Base-by-base conservation (phyloP, 2,888 invertebrate species). In the Trilocha varians region DNA sequence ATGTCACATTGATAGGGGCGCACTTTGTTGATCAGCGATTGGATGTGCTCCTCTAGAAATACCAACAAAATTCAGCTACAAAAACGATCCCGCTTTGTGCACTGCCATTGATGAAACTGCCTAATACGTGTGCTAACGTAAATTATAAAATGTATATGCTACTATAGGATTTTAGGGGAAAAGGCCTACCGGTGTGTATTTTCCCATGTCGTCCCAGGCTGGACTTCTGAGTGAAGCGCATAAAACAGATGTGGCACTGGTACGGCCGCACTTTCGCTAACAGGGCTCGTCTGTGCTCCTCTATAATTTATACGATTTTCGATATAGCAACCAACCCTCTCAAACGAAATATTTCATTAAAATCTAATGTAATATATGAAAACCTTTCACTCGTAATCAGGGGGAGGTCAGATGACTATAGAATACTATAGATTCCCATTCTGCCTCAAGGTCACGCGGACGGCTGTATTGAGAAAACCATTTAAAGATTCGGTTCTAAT, bases 151-250 rank as follows among this genome's bases (percentile, higher is more conserved):
- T 71, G 72, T 61, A 79, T 74, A 73, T 70, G 72, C 84, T 85
- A 83, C 82, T 65, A 69, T 82, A 80, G 82, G 84, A 84, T 70
- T 76, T 82, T 76, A 85, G 82, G 83, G 85, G 82, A 80, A 78
- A 76, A 74, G 82, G 84, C 87, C 79, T 86, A 88, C 88, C 88
- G 70, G 91, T 91, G 70, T 91, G 91, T 62, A 91, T 90, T 68
- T 90, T 89, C 76, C 90, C 91, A 78, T 91, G 91, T 68, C 91
- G 91, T 79, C 91, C 91, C 65, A 91, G 87, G 76, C 91, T 91
- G 82, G 90, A 90, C 84, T 91, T 91, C 82, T 91, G 91, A 70
- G 91, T 91, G 80, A 91, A 91, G 80, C 90, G 87, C 82, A 91
- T 91, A 78, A 89, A 87, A 79, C 91, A 91, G 74, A 90, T 82